A percentile compares a stretch with the other conserved stretches of the same genome.
Evolutionary conservation across 35 echinoderm and acorn worm species (phyloP).

Genomic region (Apostichopus californicus): DNA sequence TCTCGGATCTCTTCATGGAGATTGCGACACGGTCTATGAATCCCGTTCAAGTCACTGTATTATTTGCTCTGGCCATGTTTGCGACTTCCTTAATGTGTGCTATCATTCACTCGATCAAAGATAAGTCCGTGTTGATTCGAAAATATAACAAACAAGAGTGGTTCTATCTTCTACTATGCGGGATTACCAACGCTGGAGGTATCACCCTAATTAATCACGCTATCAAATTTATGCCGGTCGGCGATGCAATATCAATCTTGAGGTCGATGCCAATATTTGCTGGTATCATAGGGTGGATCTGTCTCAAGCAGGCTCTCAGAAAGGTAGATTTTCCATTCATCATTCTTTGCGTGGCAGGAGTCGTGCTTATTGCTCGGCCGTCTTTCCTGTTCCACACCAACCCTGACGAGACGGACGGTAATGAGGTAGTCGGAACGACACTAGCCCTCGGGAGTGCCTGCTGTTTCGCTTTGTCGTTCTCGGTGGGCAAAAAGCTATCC

Average conservation of each 20-base stretch:
- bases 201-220: neutral
- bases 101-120: slow-evolving; percentile 4
- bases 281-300: slow-evolving; percentile 39
- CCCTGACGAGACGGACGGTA: neutral
- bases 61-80: neutral
- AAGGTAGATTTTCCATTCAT: slow-evolving; percentile 16
- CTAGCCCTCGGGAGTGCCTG: neutral
- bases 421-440: slow-evolving; percentile 5
- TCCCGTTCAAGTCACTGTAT: neutral
- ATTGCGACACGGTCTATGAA: neutral
- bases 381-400: neutral
- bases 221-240: slow-evolving; percentile 20
- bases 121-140: neutral
- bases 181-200: neutral
- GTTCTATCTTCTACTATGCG: slow-evolving; percentile 10
- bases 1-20: slow-evolving; percentile 24
- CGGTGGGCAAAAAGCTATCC: slow-evolving; percentile 17
- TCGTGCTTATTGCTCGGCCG: slow-evolving; percentile 24
- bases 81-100: neutral
- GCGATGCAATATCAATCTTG: slow-evolving; percentile 6
- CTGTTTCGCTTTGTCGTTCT: slow-evolving; percentile 19
- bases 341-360: neutral
- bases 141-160: neutral
- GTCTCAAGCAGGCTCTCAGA: slow-evolving; percentile 17
- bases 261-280: slow-evolving; percentile 26